phyloP scores from a whole-genome alignment of 2,113 vertebrate species.

The Myotis lucifugus region DNA sequence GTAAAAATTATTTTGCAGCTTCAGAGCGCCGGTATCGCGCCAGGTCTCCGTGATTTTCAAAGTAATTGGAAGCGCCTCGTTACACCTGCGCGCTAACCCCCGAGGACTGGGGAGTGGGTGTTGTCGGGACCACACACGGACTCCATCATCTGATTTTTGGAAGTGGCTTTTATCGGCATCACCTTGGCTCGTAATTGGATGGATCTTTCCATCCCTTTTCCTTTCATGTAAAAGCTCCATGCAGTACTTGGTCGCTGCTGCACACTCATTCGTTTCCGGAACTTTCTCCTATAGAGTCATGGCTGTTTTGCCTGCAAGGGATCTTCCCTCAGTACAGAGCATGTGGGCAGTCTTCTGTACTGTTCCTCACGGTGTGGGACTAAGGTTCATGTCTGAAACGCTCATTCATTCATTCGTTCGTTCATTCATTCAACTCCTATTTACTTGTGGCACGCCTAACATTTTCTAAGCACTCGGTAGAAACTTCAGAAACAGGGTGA shows the following conservation, averaged over 20 bases:
- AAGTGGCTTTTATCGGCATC: conserved; percentile 33
- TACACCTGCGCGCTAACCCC: neutral
- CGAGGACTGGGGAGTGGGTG: neutral
- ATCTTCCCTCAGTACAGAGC: neutral
- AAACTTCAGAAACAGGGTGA: neutral
- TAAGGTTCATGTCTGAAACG: neutral
- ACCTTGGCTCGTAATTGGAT: neutral
- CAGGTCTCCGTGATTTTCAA: neutral
- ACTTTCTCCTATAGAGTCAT: neutral
- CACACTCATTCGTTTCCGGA: neutral
- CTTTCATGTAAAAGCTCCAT: conserved; percentile 28
- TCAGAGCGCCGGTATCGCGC: neutral
- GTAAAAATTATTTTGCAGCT: neutral
- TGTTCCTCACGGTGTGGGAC: neutral
- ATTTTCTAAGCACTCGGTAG: neutral
- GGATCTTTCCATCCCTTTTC: neutral
- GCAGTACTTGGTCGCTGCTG: neutral
- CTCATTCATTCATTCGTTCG: neutral
- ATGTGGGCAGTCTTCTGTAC: neutral
- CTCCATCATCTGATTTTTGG: conserved; percentile 8
- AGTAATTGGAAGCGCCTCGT: conserved; percentile 21
- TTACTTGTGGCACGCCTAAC: neutral
- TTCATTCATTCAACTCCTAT: neutral
- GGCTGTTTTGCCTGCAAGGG: neutral
- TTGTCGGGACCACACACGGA: neutral